Evolutionary conservation across 2,888 invertebrate species (phyloP).

Genomic region (Ectropis crepuscularia): DNA sequence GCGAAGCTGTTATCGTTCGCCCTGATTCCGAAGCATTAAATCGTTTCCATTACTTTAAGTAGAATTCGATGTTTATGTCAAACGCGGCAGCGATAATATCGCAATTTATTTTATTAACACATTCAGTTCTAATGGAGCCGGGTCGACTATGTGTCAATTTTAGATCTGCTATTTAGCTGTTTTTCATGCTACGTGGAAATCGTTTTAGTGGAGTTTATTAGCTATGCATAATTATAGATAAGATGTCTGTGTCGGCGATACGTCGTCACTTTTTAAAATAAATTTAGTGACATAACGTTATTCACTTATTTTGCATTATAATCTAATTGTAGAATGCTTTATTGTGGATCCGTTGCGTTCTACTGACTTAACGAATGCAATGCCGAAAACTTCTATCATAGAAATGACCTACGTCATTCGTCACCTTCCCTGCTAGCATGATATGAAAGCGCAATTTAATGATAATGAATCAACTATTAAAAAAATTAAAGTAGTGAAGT

Average conservation of each 20-base stretch:
- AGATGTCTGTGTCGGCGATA: background rate
- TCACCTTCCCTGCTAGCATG: too few species aligned
- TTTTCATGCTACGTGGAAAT: slow-evolving; percentile 11
- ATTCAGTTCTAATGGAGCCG: slow-evolving; percentile 68
- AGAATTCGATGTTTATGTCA: slow-evolving; percentile 83
- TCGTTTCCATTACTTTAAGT: slow-evolving; percentile 82
- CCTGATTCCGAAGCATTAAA: slow-evolving; percentile 74
- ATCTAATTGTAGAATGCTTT: too few species aligned
- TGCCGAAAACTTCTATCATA: too few species aligned
- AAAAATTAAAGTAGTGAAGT: too few species aligned
- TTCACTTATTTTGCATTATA: too few species aligned
- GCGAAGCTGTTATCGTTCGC: slow-evolving; percentile 56
- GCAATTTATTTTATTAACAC: slow-evolving; percentile 80
- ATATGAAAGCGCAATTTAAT: too few species aligned
- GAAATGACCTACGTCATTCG: too few species aligned
- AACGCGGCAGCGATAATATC: slow-evolving; percentile 77
- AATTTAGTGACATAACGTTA: too few species aligned
- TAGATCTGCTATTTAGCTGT: slow-evolving; percentile 22
- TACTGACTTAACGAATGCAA: too few species aligned
- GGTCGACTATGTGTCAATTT: slow-evolving; percentile 47
- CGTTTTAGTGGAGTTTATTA: slow-evolving; percentile 12
- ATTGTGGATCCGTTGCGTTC: too few species aligned
- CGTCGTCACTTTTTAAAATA: too few species aligned
- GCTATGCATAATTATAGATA: background rate
- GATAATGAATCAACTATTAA: too few species aligned